Evolutionary conservation across 1,140 invertebrate species (phyloP).

Genomic region (Caerostris darwini): DNA sequence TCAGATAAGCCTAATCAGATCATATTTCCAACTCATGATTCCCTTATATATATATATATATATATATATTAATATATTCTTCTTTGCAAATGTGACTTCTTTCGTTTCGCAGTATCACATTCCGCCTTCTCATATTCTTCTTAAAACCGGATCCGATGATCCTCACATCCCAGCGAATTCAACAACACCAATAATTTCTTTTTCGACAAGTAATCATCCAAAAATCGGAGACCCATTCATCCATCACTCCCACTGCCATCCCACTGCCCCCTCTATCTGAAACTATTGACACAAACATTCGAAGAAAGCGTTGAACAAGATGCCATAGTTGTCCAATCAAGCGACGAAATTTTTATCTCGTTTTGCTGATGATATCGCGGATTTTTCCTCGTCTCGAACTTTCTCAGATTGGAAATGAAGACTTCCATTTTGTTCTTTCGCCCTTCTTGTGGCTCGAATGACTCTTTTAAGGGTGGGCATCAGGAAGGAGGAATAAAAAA

Average conservation of each 20-base stretch:
- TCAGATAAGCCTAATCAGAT: too few species aligned
- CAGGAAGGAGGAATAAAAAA: too few species aligned
- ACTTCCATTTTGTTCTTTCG: background rate
- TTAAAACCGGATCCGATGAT: too few species aligned
- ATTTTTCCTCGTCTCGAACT: background rate
- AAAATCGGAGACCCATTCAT: background rate
- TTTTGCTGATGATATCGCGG: background rate
- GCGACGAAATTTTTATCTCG: background rate
- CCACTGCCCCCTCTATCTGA: background rate
- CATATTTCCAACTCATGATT: too few species aligned
- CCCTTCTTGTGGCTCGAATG: too few species aligned
- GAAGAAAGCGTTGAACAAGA: background rate
- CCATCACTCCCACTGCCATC: background rate
- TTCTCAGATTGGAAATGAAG: background rate
- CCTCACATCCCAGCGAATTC: too few species aligned
- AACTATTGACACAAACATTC: background rate
- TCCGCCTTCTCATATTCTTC: too few species aligned
- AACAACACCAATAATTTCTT: background rate
- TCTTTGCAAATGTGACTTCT: too few species aligned
- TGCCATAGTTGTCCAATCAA: background rate
- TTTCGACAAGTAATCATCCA: background rate
- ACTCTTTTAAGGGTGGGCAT: too few species aligned
- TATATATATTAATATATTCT: too few species aligned
- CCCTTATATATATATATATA: too few species aligned
- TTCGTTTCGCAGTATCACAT: too few species aligned